These are phyloP conservation scores for Holacanthella duospinosa DNA, from an alignment of 2,888 invertebrate genomes.

Conservation along the genomic window DNA sequence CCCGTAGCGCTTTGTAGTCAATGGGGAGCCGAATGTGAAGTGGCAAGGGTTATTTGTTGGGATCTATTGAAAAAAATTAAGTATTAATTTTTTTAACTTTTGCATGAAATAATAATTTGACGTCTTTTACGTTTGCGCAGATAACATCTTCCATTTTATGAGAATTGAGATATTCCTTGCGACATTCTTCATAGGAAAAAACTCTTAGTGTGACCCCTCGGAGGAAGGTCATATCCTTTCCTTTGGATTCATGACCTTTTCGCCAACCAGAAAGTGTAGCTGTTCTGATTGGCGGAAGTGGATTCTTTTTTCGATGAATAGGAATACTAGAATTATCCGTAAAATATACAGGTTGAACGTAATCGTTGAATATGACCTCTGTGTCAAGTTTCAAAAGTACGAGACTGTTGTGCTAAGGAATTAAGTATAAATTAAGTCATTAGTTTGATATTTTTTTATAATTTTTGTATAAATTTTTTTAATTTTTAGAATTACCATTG, in stretches of 20 bases:
- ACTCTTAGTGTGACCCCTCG: conserved; percentile 3
- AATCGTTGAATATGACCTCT: neutral
- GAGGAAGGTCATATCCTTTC: conserved; percentile 3
- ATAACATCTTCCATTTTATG: conserved; percentile 6
- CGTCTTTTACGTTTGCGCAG: conserved; percentile 4
- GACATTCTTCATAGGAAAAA: conserved; percentile 3
- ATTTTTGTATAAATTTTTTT: neutral
- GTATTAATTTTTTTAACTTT: no score
- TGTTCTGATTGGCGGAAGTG: neutral
- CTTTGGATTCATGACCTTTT: neutral
- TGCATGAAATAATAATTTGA: no score
- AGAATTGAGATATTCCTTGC: conserved; percentile 6
- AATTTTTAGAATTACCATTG: neutral
- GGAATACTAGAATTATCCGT: neutral
- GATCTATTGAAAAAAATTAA: no score
- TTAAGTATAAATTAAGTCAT: neutral
- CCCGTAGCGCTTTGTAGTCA: neutral
- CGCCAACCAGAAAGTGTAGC: conserved; percentile 1
- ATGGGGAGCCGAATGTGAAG: conserved; percentile 1
- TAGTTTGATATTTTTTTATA: neutral
- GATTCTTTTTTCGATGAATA: neutral
- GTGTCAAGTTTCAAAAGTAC: neutral
- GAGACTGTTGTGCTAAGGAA: conserved; percentile 1
- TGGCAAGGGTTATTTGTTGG: conserved; percentile 6
- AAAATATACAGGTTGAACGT: neutral